Percentiles rank a stretch among this genome's conserved stretches.
Conservation (phyloP, 1,140 invertebrate species). For the Drosophila insularis region DNA sequence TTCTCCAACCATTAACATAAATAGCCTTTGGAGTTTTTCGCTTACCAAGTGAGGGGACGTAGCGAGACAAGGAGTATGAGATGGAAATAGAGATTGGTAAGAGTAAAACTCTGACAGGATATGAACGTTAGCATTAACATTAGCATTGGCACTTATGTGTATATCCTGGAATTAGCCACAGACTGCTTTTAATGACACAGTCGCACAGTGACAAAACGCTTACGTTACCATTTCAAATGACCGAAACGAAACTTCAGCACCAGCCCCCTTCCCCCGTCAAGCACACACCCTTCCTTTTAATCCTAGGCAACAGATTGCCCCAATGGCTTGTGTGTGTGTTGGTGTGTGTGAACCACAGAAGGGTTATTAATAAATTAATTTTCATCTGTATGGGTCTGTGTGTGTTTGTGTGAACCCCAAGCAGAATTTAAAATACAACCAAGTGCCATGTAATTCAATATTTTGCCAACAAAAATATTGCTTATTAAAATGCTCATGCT, state of each 20-base stretch:
- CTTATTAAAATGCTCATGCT: slow-evolving; percentile 10
- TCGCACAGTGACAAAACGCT: slow-evolving; percentile 45
- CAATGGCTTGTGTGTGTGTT: slow-evolving; percentile 26
- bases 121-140: slow-evolving; percentile 61
- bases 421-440: slow-evolving; percentile 31
- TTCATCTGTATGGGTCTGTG: slow-evolving; percentile 31
- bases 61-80: not conserved
- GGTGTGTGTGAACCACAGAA: slow-evolving; percentile 34
- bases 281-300: not conserved
- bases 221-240: slow-evolving; percentile 37
- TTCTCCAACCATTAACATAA: slow-evolving; percentile 7
- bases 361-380: slow-evolving; percentile 78
- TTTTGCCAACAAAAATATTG: slow-evolving; percentile 31
- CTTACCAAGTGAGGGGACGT: not conserved
- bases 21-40: slow-evolving; percentile 13
- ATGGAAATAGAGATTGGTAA: not conserved
- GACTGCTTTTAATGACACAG: slow-evolving; percentile 63
- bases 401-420: not conserved
- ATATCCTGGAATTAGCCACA: slow-evolving; percentile 50
- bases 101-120: slow-evolving; percentile 49
- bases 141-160: slow-evolving; percentile 57
- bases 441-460: slow-evolving; percentile 53
- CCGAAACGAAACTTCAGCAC: not conserved
- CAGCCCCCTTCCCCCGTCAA: not conserved
- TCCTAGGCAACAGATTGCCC: slow-evolving; percentile 33